Evolutionary conservation across 2,797 vertebrate species (phyloP).

Genomic region (Bucorvus abyssinicus): DNA sequence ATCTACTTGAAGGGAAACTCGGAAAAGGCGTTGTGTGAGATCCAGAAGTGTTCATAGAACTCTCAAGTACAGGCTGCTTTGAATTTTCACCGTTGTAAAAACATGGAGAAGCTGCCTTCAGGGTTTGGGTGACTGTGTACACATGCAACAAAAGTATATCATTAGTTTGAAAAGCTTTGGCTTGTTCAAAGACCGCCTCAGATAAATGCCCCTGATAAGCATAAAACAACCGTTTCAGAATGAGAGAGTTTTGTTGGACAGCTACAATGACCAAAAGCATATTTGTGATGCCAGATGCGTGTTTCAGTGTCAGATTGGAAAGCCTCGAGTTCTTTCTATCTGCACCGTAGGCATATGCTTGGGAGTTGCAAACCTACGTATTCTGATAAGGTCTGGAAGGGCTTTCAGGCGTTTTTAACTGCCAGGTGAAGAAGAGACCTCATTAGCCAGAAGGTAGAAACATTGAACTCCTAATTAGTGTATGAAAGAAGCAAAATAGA

Average conservation of each 20-base stretch:
- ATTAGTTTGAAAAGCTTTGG: not conserved
- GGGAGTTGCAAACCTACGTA: not conserved
- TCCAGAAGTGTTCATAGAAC: not conserved
- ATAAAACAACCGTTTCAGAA: not conserved
- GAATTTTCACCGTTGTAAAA: not conserved
- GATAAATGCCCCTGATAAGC: not conserved
- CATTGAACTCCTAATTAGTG: not conserved
- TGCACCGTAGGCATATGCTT: not conserved
- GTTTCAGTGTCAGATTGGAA: not conserved
- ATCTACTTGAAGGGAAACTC: not conserved
- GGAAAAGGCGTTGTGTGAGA: not conserved
- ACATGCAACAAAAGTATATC: not conserved
- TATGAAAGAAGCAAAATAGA: conserved; percentile 11
- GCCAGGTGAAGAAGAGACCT: not conserved
- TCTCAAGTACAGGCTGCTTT: not conserved
- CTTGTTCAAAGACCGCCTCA: not conserved
- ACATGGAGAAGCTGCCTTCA: not conserved
- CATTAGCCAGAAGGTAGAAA: not conserved
- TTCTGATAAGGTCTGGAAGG: not conserved
- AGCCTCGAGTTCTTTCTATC: not conserved
- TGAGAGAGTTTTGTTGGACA: not conserved
- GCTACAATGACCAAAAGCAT: not conserved
- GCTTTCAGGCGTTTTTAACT: not conserved
- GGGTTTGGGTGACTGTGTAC: not conserved
- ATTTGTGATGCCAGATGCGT: not conserved